Evolutionary conservation across 2,113 vertebrate species (phyloP).

Genomic region (Emydocephalus ijimae): DNA sequence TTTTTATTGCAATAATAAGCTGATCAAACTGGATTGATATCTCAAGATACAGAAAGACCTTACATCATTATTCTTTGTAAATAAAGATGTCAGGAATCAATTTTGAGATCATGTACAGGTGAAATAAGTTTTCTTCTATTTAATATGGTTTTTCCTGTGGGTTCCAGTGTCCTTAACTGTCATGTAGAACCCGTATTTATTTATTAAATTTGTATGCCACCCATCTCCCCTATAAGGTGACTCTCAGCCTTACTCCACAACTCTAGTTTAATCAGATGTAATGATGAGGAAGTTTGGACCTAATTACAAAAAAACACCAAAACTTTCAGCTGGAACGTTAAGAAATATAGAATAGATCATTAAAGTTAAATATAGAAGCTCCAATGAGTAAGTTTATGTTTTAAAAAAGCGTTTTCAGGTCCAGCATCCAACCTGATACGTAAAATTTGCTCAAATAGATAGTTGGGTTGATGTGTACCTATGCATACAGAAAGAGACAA

Average conservation of each 20-base stretch:
- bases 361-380: background rate
- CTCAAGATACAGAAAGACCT: background rate
- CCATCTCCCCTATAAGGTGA: background rate
- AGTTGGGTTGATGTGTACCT: background rate
- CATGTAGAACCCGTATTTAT: background rate
- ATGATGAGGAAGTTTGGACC: background rate
- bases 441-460: background rate
- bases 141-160: background rate
- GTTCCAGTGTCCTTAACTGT: background rate
- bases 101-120: background rate
- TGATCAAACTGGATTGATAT: background rate
- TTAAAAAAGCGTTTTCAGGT: background rate
- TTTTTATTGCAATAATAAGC: background rate
- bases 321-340: background rate
- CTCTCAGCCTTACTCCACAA: background rate
- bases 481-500: background rate
- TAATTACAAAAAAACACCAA: background rate
- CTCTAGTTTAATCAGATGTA: background rate
- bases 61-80: background rate
- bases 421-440: background rate
- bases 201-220: background rate
- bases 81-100: background rate
- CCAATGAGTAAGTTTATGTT: background rate
- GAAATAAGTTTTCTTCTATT: background rate
- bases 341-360: background rate